Evolutionary conservation across 2,888 invertebrate genomes (phyloP).

Genomic region (Trichacis sp.): DNA sequence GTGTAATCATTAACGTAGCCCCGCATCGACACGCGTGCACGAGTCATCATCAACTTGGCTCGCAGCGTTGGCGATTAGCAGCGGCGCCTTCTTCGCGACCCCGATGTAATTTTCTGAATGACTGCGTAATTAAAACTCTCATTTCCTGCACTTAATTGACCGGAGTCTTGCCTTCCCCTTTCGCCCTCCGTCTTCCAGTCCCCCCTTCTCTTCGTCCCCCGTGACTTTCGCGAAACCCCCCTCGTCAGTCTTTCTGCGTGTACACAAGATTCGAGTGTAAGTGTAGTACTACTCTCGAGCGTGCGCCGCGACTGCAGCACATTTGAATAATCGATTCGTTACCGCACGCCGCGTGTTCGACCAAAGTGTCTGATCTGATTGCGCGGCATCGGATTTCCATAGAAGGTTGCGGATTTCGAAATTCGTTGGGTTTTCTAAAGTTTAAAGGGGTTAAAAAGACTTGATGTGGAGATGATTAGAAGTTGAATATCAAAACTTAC

Average conservation of each 20-base stretch:
- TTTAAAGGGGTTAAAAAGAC: too few relatives aligned
- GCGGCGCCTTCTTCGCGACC: constrained; percentile 62
- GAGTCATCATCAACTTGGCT: constrained; percentile 40
- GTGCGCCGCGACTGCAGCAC: constrained; percentile 17
- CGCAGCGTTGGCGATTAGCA: constrained; percentile 43
- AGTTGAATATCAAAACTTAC: too few relatives aligned
- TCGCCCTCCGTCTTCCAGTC: constrained; percentile 16
- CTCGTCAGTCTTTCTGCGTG: constrained; percentile 27
- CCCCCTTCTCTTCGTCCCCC: constrained; percentile 2
- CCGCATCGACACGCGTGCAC: constrained; percentile 35
- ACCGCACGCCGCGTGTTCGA: constrained; percentile 6
- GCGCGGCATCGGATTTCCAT: neutral
- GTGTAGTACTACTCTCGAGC: constrained; percentile 8
- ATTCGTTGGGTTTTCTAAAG: too few relatives aligned
- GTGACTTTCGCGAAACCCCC: constrained; percentile 28
- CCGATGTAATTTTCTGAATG: constrained; percentile 70
- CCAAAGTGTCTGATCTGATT: neutral
- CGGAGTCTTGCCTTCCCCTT: constrained; percentile 60
- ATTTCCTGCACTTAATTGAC: constrained; percentile 70
- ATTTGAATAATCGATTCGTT: constrained; percentile 39
- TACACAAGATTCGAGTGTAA: constrained; percentile 19
- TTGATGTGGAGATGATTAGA: too few relatives aligned
- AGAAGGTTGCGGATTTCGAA: too few relatives aligned
- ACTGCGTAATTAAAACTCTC: constrained; percentile 70
- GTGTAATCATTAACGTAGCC: constrained; percentile 22